Base-by-base conservation (phyloP, 2,797 vertebrate genomes). In the Bradypodion pumilum region DNA sequence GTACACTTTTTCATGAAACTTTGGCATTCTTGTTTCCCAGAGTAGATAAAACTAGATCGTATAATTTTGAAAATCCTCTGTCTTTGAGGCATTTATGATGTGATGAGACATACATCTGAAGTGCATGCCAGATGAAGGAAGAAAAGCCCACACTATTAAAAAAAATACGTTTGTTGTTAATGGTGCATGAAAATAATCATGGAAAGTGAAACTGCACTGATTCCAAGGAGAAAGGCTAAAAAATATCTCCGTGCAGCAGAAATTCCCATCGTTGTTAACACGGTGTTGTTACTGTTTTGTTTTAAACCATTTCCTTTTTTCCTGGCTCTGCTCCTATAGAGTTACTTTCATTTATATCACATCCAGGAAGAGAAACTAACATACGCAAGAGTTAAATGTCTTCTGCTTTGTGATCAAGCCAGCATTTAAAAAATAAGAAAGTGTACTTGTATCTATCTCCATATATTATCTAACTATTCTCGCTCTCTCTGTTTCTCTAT, bases 91-190 rank as follows among this genome's bases (percentile, higher is more conserved):
- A 35, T 85, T 85, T 66, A 74, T 78, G 78, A 42, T 74, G 37
- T 85, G 70, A 85, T 85, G 70, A 79, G 69, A 79, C 77, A 65
- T 74, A 68, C 46, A 74, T 74, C 46, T 80, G 46, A 74, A 80
- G 60, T 74, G 29, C 21, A 19, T 74, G 74, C 62, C 77, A 85
- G 40, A 74, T 8, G 46, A 80, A 85, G 70, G 70, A 68, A 44
- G 70, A 52, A 74, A 80, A 80, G 35, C 46, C 69, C 27, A 7
- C 37, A 27, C 13, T 80, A 62, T 74, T 80, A 85, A 74, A 80
- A 52, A 74, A n/a, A n/a, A n/a, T n/a, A 25, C 6, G n/a, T 74
- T 65, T 80, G 78, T 85, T 74, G 46, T 80, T 85, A 80, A 75
- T 60, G 70, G 62, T 23, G 9, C n/a, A 46, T 85, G 72, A 69